Percentiles rank a stretch among this genome's conserved stretches.
phyloP scores from a whole-genome alignment of 2,888 invertebrate species.

The Himalopsyche kuldschensis region DNA sequence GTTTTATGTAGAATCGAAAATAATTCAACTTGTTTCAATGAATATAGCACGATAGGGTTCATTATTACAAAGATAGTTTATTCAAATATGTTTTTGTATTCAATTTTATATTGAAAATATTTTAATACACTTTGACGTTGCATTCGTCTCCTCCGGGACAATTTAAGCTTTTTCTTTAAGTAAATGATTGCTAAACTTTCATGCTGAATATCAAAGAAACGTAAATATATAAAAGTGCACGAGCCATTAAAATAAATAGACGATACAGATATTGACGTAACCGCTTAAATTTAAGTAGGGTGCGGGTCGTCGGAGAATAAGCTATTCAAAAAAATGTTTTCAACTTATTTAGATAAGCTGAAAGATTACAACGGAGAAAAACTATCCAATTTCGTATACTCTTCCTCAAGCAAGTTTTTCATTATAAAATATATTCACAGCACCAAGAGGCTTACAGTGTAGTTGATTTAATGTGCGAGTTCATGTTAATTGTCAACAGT shows the following conservation, averaged over 20 bases:
- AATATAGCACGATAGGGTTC: background rate
- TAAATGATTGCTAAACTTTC: background rate
- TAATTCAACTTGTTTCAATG: too few species aligned
- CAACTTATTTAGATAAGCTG: background rate
- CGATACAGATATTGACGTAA: slow-evolving; percentile 22
- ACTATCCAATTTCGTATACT: background rate
- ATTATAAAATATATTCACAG: too few species aligned
- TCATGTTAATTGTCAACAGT: too few species aligned
- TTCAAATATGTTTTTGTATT: background rate
- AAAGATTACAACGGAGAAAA: background rate
- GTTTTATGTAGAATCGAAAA: too few species aligned
- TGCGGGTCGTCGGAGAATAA: background rate
- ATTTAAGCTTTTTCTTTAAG: slow-evolving; percentile 2
- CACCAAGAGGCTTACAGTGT: too few species aligned
- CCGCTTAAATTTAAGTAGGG: slow-evolving; percentile 17
- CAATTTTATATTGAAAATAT: background rate
- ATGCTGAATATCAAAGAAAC: slow-evolving; percentile 15
- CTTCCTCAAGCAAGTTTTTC: background rate
- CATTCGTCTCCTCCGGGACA: background rate
- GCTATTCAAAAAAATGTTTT: background rate
- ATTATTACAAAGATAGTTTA: background rate
- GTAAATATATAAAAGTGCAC: slow-evolving; percentile 27
- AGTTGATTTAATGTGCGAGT: too few species aligned
- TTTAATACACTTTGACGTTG: background rate
- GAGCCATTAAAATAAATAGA: slow-evolving; percentile 20